Evolutionary conservation across 2,113 vertebrate genomes (phyloP).

Genomic region (Apteryx owenii): DNA sequence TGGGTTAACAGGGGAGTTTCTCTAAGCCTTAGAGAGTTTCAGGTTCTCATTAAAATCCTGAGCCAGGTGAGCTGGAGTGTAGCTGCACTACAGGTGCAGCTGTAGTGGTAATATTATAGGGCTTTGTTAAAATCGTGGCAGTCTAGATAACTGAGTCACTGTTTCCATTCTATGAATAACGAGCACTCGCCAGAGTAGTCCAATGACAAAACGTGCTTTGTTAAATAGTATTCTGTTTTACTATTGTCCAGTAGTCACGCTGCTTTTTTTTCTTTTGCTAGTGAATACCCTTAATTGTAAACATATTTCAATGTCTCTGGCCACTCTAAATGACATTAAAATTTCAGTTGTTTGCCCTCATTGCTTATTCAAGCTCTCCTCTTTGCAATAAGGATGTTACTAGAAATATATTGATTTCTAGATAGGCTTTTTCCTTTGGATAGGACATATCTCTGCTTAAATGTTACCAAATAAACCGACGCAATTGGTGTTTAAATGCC

Average conservation of each 20-base stretch:
- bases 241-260: not conserved
- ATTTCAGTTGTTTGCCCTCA: not conserved
- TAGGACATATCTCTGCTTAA: not conserved
- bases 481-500: not conserved
- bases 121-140: not conserved
- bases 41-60: not conserved
- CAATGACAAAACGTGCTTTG: not conserved
- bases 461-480: not conserved
- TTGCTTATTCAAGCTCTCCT: slow-evolving; percentile 12
- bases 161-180: not conserved
- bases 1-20: not conserved
- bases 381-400: slow-evolving; percentile 4
- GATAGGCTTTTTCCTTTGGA: not conserved
- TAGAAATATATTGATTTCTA: slow-evolving; percentile 32
- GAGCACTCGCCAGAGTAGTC: fast-evolving
- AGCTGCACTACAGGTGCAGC: not conserved
- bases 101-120: not conserved
- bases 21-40: not conserved
- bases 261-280: not conserved
- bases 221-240: slow-evolving; percentile 12
- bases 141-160: not conserved
- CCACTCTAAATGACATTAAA: slow-evolving; percentile 1
- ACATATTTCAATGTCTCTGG: slow-evolving; percentile 31
- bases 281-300: slow-evolving; percentile 1
- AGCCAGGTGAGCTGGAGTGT: not conserved